phyloP scores from a whole-genome alignment of 2,888 invertebrate genomes.

The Lysandra bellargus region DNA sequence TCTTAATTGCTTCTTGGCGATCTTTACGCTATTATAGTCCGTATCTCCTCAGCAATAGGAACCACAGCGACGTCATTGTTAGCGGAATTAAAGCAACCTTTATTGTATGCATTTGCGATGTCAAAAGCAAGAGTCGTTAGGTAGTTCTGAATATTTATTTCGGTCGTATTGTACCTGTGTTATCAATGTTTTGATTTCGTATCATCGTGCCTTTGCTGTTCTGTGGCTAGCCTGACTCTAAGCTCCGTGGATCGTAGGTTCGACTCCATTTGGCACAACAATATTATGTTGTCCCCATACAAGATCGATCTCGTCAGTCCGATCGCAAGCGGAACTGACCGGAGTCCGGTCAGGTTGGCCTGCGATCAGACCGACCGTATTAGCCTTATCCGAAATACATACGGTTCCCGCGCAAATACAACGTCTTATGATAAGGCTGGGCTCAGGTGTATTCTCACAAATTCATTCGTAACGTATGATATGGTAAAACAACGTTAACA shows the following conservation, averaged over 20 bases:
- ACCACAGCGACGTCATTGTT: neutral
- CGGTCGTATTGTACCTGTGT: slow-evolving; percentile 9
- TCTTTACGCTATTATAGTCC: neutral
- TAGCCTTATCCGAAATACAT: no score
- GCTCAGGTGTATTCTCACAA: no score
- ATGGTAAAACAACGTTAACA: no score
- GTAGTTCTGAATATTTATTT: slow-evolving; percentile 16
- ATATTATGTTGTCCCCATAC: neutral
- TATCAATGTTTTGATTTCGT: neutral
- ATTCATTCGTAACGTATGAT: no score
- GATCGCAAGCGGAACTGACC: no score
- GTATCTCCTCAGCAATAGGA: neutral
- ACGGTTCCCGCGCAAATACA: no score
- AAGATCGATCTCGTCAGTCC: no score
- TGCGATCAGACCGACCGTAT: no score
- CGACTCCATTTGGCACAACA: neutral
- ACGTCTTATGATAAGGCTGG: no score
- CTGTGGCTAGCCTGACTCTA: neutral
- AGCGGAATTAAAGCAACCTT: slow-evolving; percentile 20
- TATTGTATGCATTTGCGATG: slow-evolving; percentile 18
- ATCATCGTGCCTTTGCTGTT: neutral
- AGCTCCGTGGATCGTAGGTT: neutral
- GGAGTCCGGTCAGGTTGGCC: no score
- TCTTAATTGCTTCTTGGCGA: slow-evolving; percentile 34
- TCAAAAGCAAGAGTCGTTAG: slow-evolving; percentile 17